Evolutionary conservation across 2,113 vertebrate genomes (phyloP).

Genomic region (Pristiophorus japonicus): DNA sequence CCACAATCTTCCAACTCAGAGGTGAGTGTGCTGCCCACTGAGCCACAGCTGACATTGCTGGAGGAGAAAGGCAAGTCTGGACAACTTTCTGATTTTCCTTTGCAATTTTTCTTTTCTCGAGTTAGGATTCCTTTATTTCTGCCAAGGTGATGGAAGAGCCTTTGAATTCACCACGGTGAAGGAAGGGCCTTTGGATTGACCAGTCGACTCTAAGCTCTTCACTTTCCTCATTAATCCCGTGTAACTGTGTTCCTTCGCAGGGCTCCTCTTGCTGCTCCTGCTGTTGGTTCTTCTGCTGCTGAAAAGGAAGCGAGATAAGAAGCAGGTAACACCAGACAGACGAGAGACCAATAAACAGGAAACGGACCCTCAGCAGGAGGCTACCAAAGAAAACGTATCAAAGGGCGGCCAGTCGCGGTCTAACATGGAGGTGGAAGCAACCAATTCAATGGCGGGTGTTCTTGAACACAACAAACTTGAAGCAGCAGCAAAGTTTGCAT

Average conservation of each 20-base stretch:
- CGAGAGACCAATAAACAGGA: background rate
- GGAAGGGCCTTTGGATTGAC: background rate
- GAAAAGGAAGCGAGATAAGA: constrained; percentile 47
- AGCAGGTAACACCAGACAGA: constrained; percentile 43
- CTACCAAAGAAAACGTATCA: background rate
- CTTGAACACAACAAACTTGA: background rate
- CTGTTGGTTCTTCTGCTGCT: constrained; percentile 43
- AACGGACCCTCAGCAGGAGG: background rate
- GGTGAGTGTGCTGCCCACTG: too few relatives aligned
- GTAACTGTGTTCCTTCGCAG: background rate
- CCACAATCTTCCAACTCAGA: too few relatives aligned
- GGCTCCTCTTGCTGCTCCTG: constrained; percentile 45
- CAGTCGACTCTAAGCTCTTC: background rate
- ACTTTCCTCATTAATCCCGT: background rate
- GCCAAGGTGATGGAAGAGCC: background rate
- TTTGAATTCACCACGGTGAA: background rate
- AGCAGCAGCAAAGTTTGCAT: background rate
- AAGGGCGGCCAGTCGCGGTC: background rate
- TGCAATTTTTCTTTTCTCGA: background rate
- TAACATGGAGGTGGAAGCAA: background rate
- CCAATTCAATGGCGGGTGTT: background rate
- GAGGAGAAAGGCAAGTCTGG: background rate
- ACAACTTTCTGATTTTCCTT: background rate
- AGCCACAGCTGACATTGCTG: too few relatives aligned
- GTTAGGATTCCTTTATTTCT: too few relatives aligned